Base-by-base conservation (phyloP, 2,888 invertebrate genomes). In the Chrysolina haemoptera region DNA sequence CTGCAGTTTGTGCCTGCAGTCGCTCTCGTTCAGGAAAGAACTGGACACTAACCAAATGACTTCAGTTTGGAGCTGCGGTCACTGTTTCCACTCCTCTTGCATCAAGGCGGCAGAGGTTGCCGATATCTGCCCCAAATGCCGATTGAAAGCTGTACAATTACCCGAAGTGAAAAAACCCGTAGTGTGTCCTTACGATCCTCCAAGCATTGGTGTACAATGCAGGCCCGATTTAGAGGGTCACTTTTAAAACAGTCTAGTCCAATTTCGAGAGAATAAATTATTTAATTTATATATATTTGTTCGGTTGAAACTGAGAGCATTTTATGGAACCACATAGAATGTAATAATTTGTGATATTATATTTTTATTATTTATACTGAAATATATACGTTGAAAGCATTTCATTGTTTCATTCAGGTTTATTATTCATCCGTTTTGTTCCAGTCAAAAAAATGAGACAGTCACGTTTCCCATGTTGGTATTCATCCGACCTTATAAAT, bases 211-310 rank as follows among this genome's bases (percentile, higher is more conserved):
- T 62, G 66, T 67, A 62, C 77, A 81, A 67, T 69, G 78, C 68
- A 83, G 88, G 74, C 88, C 88, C 16, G 86, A 88, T 77, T 78
- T 88, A 59, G 88, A 88, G 79, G 88, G 88, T 41, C 86, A 86
- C 76, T 88, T 88, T 82, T 88, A 20, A 67, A 18, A 40, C 41
- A 53, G 18, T 67, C 67, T 67, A 67, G 67, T 67, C 67, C 53
- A 53, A 67, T 67, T 67, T 53, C 20, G 22, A 59, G 59, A 18
- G 14, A 35, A 22, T 20, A 46, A 22, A 27, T 65, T 0, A 14
- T n/a, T 27, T 12, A 66, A 27, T 22, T 59, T 27, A 66, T 66
- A 20, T 66, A 20, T 65, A 65, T 65, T 65, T 46, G 48, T 48
- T 22, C 48, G 6, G 43, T 64, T 64, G 43, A 43, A 64, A 65